A percentile compares a stretch with the other conserved stretches of the same genome.
These are phyloP conservation scores for Camelus dromedarius DNA, from an alignment of 2,113 vertebrate genomes.

Conservation along the genomic window DNA sequence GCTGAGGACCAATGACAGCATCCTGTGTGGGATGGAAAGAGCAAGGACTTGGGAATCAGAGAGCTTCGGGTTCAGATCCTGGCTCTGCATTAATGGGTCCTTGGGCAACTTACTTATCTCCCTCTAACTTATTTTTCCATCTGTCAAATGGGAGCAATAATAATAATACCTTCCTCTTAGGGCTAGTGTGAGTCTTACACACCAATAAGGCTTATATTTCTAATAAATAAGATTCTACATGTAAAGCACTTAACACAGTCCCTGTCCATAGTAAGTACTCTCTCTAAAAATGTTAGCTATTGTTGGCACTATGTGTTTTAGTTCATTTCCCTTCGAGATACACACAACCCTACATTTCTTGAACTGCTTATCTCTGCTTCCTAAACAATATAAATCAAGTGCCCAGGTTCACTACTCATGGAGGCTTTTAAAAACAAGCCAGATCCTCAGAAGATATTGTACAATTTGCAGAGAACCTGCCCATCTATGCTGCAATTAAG, in stretches of 20 bases:
- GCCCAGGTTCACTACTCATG: not conserved
- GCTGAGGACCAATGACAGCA: not conserved
- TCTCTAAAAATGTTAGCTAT: not conserved
- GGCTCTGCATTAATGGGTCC: not conserved
- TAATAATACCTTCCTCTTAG: not conserved
- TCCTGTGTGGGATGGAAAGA: not conserved
- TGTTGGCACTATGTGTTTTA: not conserved
- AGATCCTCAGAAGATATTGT: not conserved
- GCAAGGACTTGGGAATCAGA: not conserved
- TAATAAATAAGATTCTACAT: not conserved
- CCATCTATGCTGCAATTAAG: not conserved
- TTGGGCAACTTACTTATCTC: not conserved
- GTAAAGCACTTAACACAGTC: not conserved
- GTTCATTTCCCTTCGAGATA: not conserved
- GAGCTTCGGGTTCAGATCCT: not conserved
- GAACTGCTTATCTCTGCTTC: constrained; percentile 13
- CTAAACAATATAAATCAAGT: not conserved
- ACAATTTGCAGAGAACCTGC: constrained; percentile 25
- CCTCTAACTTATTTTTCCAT: not conserved
- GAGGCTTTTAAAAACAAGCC: constrained; percentile 21
- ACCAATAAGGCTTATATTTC: too few relatives aligned
- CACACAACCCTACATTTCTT: not conserved
- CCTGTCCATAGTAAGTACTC: not conserved
- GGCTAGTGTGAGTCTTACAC: not conserved
- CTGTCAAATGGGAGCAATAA: constrained; percentile 3